Percentiles rank a stretch among this genome's conserved stretches.
Evolutionary conservation across 2,113 vertebrate species (phyloP).

Genomic region (Emydura subglobosa): DNA sequence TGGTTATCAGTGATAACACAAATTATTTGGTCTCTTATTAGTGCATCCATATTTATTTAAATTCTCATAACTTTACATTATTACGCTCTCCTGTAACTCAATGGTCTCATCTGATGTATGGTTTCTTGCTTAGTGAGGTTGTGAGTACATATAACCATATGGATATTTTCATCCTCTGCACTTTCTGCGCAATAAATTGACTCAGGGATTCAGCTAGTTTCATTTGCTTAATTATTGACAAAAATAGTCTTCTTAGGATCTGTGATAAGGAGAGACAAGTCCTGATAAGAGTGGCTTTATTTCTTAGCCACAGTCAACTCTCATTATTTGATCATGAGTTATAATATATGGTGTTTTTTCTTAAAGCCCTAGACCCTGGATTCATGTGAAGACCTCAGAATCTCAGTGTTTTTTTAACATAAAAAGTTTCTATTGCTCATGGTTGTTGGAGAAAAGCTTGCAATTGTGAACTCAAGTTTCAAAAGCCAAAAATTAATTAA

Average conservation of each 20-base stretch:
- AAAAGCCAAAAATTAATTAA: background rate
- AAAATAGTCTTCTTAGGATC: background rate
- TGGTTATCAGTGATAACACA: background rate
- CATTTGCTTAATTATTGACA: background rate
- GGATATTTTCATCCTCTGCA: no score
- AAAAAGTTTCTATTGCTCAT: background rate
- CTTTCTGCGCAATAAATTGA: background rate
- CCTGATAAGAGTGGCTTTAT: background rate
- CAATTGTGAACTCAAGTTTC: background rate
- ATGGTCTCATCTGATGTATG: background rate
- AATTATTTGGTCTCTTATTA: background rate
- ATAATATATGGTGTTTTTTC: background rate
- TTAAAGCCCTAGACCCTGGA: background rate
- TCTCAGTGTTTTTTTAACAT: background rate
- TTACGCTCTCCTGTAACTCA: background rate
- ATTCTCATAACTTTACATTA: background rate
- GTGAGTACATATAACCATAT: background rate
- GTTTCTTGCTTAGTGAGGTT: background rate
- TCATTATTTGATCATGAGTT: background rate
- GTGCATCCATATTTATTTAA: background rate
- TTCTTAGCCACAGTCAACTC: background rate
- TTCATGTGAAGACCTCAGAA: background rate
- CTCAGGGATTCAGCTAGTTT: background rate
- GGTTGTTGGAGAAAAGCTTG: background rate
- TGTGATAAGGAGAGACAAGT: background rate